phyloP scores from a whole-genome alignment of 1,140 invertebrate genomes.

The Scylla paramamosain region DNA sequence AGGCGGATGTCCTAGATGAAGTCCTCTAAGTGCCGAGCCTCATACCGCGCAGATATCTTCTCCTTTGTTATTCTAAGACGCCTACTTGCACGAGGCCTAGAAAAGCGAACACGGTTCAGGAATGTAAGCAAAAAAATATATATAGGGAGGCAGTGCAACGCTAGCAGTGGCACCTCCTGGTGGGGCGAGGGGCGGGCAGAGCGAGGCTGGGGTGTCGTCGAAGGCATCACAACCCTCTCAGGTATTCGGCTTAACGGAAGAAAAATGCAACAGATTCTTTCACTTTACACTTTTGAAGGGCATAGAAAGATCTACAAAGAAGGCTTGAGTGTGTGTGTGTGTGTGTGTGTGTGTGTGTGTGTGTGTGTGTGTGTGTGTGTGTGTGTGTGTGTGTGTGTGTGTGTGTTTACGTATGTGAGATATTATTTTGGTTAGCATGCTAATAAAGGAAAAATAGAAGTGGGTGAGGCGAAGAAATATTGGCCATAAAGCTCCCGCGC shows the following conservation, averaged over 20 bases:
- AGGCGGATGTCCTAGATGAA: neutral
- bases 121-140: constrained; percentile 5
- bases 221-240: constrained; percentile 65
- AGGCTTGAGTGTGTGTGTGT: constrained; percentile 1
- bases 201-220: constrained; percentile 11
- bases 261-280: constrained; percentile 56
- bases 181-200: neutral
- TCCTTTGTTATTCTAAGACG: neutral
- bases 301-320: constrained; percentile 43
- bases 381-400: constrained; percentile 52
- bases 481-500: neutral
- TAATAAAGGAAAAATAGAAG: neutral
- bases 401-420: constrained; percentile 2
- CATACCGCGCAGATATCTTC: neutral
- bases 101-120: neutral
- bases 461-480: neutral
- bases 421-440: neutral
- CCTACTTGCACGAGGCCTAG: neutral
- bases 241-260: constrained; percentile 52
- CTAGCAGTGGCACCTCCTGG: neutral
- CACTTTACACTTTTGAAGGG: constrained; percentile 68
- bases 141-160: neutral
- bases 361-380: constrained; percentile 52
- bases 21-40: neutral
- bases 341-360: constrained; percentile 13